Conservation (phyloP, 92 coral and sea anemone species). For the Chrysogorgia sp. region DNA sequence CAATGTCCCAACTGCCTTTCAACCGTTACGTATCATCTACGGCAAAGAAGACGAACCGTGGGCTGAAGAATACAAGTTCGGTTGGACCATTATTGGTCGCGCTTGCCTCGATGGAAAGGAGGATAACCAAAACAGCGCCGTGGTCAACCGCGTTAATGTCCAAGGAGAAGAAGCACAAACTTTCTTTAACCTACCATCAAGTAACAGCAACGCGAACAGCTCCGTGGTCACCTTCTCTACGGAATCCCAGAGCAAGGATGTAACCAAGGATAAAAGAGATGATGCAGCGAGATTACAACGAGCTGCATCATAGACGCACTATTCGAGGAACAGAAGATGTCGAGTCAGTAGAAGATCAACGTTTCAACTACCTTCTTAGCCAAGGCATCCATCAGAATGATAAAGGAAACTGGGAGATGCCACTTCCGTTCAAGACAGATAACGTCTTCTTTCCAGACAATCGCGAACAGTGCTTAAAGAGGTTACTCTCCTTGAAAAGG, state of each 20-base stretch:
- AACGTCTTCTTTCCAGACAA: slow-evolving; percentile 27
- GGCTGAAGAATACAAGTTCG: slow-evolving; percentile 52
- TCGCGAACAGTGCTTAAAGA: slow-evolving; percentile 11
- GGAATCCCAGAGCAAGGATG: slow-evolving; percentile 11
- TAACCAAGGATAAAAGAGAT: slow-evolving; percentile 28
- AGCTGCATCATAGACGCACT: slow-evolving; percentile 24
- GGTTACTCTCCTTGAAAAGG: slow-evolving; percentile 11
- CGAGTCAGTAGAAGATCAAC: slow-evolving; percentile 31
- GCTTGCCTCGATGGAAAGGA: slow-evolving; percentile 34
- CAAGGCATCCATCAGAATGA: slow-evolving; percentile 36
- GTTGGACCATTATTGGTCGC: slow-evolving; percentile 43
- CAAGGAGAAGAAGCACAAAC: slow-evolving; percentile 11
- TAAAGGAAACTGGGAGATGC: slow-evolving; percentile 43
- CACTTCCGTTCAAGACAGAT: slow-evolving; percentile 46
- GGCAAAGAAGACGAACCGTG: slow-evolving; percentile 38
- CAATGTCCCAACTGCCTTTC: slow-evolving; percentile 52
- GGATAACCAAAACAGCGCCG: slow-evolving; percentile 15
- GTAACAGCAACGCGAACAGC: slow-evolving; percentile 1
- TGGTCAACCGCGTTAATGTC: slow-evolving; percentile 31
- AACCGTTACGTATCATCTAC: slow-evolving; percentile 21
- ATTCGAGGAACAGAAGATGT: slow-evolving; percentile 29
- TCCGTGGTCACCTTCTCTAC: slow-evolving; percentile 8
- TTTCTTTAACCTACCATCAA: slow-evolving; percentile 7
- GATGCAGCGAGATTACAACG: slow-evolving; percentile 39
- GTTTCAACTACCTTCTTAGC: slow-evolving; percentile 27